phyloP scores from a whole-genome alignment of 2,797 vertebrate species.

The Ispidina lecontei region DNA sequence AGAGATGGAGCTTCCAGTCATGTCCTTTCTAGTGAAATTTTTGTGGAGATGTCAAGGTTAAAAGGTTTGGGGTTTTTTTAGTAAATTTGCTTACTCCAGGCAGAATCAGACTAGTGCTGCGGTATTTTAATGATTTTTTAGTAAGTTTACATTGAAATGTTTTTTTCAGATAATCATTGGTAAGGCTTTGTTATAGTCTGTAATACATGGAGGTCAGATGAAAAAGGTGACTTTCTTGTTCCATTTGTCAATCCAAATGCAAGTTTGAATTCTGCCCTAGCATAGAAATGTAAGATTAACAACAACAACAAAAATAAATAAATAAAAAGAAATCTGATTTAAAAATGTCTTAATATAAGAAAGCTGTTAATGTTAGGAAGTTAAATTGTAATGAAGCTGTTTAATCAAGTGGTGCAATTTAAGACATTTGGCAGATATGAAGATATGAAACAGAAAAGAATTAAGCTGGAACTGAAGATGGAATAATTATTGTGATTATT shows the following conservation, averaged over 20 bases:
- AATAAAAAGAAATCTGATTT: not conserved
- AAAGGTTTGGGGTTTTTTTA: not conserved
- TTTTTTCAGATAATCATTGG: not conserved
- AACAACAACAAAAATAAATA: not conserved
- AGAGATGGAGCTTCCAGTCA: not conserved
- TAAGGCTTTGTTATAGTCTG: not conserved
- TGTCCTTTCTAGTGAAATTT: not conserved
- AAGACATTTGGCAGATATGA: not conserved
- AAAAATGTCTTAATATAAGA: not conserved
- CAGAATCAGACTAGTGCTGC: not conserved
- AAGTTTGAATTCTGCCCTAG: not conserved
- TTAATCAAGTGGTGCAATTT: not conserved
- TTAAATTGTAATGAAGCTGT: not conserved
- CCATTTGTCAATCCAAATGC: not conserved
- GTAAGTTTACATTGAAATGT: not conserved
- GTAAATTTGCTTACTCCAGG: not conserved
- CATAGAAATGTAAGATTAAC: not conserved
- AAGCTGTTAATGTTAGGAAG: not conserved
- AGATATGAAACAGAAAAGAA: conserved; percentile 21
- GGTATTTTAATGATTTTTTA: not conserved
- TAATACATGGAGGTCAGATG: not conserved
- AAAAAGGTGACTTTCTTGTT: not conserved
- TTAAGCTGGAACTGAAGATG: not conserved
- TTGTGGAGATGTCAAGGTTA: not conserved
- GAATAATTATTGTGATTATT: conserved; percentile 36